phyloP scores from a whole-genome alignment of 2,797 vertebrate genomes.

The Ptychobarbus kaznakovi region DNA sequence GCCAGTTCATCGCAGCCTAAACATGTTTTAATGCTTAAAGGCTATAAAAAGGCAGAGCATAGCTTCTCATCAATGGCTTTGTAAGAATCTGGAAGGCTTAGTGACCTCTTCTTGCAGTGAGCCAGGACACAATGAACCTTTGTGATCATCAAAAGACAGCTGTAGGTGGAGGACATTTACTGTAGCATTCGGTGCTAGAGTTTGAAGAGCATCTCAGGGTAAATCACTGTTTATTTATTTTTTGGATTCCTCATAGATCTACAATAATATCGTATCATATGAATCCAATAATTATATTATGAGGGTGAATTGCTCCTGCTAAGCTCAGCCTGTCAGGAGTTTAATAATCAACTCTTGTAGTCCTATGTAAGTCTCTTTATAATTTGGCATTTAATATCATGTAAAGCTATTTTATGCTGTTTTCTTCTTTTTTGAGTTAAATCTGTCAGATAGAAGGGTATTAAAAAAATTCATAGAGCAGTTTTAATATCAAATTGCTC shows the following conservation, averaged over 20 bases:
- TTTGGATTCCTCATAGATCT: not conserved
- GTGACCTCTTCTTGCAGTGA: conserved; percentile 41
- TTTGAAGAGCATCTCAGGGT: not conserved
- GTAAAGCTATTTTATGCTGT: not conserved
- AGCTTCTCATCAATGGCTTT: conserved; percentile 33
- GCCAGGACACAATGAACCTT: conserved; percentile 46
- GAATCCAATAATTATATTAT: not conserved
- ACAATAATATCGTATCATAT: not conserved
- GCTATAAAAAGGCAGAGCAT: conserved; percentile 10
- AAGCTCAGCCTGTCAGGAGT: not conserved
- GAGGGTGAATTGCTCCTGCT: not conserved
- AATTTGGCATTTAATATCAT: not conserved
- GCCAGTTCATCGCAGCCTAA: not conserved
- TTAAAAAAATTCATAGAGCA: not conserved
- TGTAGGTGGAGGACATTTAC: conserved; percentile 29
- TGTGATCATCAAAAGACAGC: conserved; percentile 37
- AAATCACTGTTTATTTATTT: not conserved
- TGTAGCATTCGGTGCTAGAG: not conserved
- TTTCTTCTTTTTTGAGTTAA: not conserved
- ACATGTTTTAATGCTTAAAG: conserved; percentile 21
- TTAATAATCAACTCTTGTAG: not conserved
- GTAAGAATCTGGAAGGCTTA: conserved; percentile 33
- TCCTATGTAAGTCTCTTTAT: not conserved
- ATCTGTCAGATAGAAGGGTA: not conserved
- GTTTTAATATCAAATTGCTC: not conserved